phyloP scores from a whole-genome alignment of 2,113 vertebrate species.

The Lepisosteus oculatus region DNA sequence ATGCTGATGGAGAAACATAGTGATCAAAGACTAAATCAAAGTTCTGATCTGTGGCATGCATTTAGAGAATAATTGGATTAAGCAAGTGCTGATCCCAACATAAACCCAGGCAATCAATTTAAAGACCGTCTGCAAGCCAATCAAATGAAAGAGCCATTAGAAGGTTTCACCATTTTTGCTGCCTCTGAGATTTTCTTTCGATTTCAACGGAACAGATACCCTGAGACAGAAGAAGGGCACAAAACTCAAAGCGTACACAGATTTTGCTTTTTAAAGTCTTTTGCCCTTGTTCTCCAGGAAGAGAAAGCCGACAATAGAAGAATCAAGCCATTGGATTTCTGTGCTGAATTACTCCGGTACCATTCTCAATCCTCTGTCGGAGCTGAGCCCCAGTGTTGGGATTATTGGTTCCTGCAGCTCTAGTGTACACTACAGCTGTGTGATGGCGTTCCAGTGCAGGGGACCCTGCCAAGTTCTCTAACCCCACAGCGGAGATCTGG shows the following conservation, averaged over 20 bases:
- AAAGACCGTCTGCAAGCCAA: not conserved
- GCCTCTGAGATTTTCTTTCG: not conserved
- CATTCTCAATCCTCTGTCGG: not conserved
- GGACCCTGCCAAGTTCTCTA: constrained; percentile 5
- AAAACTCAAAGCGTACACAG: not conserved
- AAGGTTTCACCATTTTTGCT: not conserved
- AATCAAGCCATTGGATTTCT: not conserved
- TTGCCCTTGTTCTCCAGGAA: not conserved
- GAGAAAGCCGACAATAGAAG: not conserved
- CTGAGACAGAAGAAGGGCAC: too few relatives aligned
- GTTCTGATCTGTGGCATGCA: too few relatives aligned
- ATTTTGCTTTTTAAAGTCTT: not conserved
- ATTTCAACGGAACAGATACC: too few relatives aligned
- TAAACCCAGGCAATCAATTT: not conserved
- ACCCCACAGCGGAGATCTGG: constrained; percentile 2
- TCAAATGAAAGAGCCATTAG: not conserved
- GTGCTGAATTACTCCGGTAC: constrained; percentile 1
- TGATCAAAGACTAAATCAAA: too few relatives aligned
- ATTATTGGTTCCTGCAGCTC: not conserved
- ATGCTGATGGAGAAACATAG: too few relatives aligned
- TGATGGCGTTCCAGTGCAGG: not conserved
- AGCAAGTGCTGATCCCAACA: not conserved
- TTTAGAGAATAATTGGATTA: not conserved
- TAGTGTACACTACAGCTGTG: not conserved
- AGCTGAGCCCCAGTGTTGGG: not conserved